These are phyloP conservation scores for Antheraea assamensis DNA, from an alignment of 2,888 invertebrate species.

Conservation along the genomic window DNA sequence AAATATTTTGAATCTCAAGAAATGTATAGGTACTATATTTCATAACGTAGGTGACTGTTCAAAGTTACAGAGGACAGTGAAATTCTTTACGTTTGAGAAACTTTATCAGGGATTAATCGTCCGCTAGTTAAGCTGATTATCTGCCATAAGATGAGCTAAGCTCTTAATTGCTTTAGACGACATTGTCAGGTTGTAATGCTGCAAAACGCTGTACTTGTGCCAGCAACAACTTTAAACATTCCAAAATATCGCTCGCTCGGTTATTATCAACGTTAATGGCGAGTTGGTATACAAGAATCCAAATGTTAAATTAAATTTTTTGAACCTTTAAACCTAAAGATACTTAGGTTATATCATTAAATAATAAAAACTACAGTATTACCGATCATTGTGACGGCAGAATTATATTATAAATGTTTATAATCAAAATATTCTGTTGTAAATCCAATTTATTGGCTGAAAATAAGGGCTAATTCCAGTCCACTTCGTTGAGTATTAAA, in stretches of 20 bases:
- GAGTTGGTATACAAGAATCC: neutral
- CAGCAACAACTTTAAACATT: slow-evolving; percentile 8
- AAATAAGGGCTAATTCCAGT: too few species aligned
- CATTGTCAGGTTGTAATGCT: slow-evolving; percentile 30
- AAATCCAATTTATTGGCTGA: too few species aligned
- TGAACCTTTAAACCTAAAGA: neutral
- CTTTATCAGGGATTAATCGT: slow-evolving; percentile 58
- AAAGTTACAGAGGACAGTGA: slow-evolving; percentile 18
- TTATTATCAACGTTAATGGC: neutral
- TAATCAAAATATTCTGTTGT: too few species aligned
- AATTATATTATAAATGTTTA: too few species aligned
- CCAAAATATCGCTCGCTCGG: neutral
- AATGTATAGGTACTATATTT: neutral
- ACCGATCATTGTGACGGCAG: too few species aligned
- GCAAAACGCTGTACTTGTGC: slow-evolving; percentile 15
- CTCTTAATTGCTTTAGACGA: slow-evolving; percentile 56
- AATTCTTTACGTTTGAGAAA: slow-evolving; percentile 30
- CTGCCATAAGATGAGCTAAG: slow-evolving; percentile 53
- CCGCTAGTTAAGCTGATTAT: slow-evolving; percentile 52
- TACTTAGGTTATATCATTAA: neutral
- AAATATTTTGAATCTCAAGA: neutral
- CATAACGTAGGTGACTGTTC: neutral
- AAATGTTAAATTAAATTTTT: neutral
- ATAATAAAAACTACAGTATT: neutral
- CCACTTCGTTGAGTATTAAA: too few species aligned